These are phyloP conservation scores for Drosophila albomicans DNA, from an alignment of 1,140 invertebrate genomes.

Conservation along the genomic window DNA sequence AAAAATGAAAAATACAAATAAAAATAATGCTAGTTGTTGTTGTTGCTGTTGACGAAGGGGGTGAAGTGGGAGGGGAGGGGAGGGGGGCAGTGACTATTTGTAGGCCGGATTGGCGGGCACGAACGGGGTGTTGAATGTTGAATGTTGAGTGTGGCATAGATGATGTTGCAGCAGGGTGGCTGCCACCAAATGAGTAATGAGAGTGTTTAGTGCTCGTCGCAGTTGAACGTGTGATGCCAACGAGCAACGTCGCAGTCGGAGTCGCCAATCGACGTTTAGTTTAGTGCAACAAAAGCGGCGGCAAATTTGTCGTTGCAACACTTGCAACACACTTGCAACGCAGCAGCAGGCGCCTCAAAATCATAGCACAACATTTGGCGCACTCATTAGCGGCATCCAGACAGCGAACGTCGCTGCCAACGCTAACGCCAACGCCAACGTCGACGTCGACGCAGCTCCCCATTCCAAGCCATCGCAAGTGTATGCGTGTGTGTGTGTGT, in stretches of 20 bases:
- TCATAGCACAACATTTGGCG: slow-evolving; percentile 62
- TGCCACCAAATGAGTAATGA: slow-evolving; percentile 49
- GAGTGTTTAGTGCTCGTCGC: slow-evolving; percentile 47
- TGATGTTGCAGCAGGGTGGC: neutral
- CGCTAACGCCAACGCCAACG: neutral
- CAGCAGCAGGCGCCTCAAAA: slow-evolving; percentile 25
- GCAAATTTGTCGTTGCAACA: neutral
- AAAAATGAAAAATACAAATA: slow-evolving; percentile 49
- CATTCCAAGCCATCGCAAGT: neutral
- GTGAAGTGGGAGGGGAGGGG: neutral
- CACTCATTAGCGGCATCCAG: slow-evolving; percentile 44
- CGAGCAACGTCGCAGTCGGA: slow-evolving; percentile 14
- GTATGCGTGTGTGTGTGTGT: slow-evolving; percentile 18
- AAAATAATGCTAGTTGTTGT: slow-evolving; percentile 51
- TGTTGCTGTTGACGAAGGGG: neutral
- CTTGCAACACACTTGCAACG: neutral
- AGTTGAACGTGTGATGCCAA: slow-evolving; percentile 45
- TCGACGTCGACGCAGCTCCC: neutral
- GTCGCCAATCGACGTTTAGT: no score
- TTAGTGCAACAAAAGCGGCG: neutral
- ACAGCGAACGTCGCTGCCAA: neutral
- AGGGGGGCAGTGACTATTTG: slow-evolving; percentile 54
- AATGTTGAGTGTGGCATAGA: no score
- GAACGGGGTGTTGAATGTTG: neutral
- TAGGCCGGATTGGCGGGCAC: slow-evolving; percentile 51